Base-by-base conservation (phyloP, 1,140 invertebrate species). In the Venturia canescens region DNA sequence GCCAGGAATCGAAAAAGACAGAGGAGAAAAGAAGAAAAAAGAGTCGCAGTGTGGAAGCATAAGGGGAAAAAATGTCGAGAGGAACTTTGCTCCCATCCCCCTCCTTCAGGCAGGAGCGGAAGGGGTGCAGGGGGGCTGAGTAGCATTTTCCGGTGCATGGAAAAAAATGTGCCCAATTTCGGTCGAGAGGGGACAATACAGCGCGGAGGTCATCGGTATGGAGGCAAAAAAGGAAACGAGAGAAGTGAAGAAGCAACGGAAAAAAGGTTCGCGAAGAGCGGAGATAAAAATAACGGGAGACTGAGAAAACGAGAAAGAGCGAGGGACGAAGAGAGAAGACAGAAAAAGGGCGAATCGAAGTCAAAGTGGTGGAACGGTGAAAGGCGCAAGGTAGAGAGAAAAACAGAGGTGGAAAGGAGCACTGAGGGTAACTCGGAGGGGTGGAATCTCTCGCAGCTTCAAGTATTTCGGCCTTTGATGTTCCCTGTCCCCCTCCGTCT, bases 381-480 rank as follows among this genome's bases (percentile, higher is more conserved):
- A 60, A 38, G 50, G 15, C 3, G 60, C 75, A 77, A 78, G 80
- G 26, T 31, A 26, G 31, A 23, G 34, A 72, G 71, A 66, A 70
- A 75, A 34, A 63, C 23, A 70, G 34, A 38, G 57, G 48, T 34
- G 23, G 66, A 69, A 60, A 11, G 13, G 63, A n/a, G 44, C 27
- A 31, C 66, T 29, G 60, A 67, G 80, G 83, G 85, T 82, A 34
- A 53, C 27, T 60, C 11, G 81, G 78, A 82, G 85, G 84, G 63
- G 48, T 83, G 84, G 87, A 89, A 90, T 90, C 89, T 90, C 88
- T 85, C 78, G 76, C 66, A 81, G 88, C 84, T 86, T 92, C 87
- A 88, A 92, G 91, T 91, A 87, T 89, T 90, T 89, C 88, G 85
- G 85, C 87, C 91, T 92, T 92, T 92, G 90, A 92, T 91, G 90